phyloP scores from a whole-genome alignment of 2,113 vertebrate genomes.

The Pogona vitticeps region DNA sequence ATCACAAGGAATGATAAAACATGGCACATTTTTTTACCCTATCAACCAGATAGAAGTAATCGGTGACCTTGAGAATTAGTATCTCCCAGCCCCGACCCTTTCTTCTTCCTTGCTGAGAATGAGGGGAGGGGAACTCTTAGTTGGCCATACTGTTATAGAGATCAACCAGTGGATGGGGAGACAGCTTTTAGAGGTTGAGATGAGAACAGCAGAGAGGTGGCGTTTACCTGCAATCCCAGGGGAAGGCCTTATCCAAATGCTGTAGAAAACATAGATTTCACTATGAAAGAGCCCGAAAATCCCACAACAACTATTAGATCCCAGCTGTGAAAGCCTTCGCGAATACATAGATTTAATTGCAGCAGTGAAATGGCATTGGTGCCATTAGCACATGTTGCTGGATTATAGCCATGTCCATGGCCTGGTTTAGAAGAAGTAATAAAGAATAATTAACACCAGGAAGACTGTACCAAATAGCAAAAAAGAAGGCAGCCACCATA shows the following conservation, averaged over 20 bases:
- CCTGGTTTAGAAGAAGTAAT: background rate
- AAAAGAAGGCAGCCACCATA: too few relatives aligned
- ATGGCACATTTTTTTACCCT: too few relatives aligned
- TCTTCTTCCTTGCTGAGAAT: background rate
- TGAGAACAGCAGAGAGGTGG: background rate
- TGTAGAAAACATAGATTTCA: background rate
- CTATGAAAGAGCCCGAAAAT: too few relatives aligned
- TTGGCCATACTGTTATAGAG: background rate
- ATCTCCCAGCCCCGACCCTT: background rate
- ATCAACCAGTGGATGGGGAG: background rate
- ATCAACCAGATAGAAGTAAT: background rate
- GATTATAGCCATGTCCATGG: background rate
- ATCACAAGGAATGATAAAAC: background rate
- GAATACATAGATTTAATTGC: too few relatives aligned
- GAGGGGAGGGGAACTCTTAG: background rate
- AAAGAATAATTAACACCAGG: background rate
- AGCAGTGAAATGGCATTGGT: background rate
- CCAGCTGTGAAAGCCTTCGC: too few relatives aligned
- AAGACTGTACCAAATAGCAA: background rate
- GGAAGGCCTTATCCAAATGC: background rate
- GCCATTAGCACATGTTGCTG: background rate
- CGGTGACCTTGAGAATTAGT: background rate
- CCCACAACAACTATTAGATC: too few relatives aligned
- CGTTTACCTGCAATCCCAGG: background rate
- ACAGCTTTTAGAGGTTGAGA: background rate